These are phyloP conservation scores for Gorsachius goisagi DNA, from an alignment of 2,113 vertebrate genomes.

Conservation along the genomic window DNA sequence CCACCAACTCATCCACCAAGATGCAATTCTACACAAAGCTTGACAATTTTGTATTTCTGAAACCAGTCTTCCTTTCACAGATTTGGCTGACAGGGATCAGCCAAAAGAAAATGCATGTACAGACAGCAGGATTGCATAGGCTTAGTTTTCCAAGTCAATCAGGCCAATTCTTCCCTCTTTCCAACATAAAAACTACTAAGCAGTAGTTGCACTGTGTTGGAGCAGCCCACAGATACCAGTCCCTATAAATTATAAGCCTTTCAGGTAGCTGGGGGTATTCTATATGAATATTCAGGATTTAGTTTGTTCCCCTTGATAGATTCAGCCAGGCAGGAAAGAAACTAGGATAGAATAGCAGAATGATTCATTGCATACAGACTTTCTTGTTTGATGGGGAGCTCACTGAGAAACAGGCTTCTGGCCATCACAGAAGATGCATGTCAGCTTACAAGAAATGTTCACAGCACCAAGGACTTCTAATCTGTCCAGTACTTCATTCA, in stretches of 20 bases:
- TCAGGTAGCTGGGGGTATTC: background rate
- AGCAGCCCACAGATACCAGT: background rate
- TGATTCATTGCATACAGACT: background rate
- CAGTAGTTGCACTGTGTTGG: background rate
- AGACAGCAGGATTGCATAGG: background rate
- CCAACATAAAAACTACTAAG: background rate
- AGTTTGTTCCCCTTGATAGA: background rate
- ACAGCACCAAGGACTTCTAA: background rate
- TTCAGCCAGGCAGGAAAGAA: background rate
- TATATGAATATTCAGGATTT: background rate
- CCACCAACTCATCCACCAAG: background rate
- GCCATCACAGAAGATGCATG: background rate
- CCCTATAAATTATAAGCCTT: background rate
- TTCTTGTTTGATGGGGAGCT: background rate
- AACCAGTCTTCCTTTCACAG: background rate
- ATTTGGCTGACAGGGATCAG: background rate
- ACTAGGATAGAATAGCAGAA: background rate
- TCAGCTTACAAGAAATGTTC: background rate
- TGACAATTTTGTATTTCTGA: background rate
- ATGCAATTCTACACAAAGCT: background rate
- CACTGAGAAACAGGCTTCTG: background rate
- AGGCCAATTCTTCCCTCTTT: background rate
- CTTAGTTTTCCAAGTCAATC: background rate
- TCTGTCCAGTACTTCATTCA: background rate
- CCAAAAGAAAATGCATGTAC: background rate